Evolutionary conservation across 2,113 vertebrate species (phyloP).

Genomic region (Prietella phreatophila): DNA sequence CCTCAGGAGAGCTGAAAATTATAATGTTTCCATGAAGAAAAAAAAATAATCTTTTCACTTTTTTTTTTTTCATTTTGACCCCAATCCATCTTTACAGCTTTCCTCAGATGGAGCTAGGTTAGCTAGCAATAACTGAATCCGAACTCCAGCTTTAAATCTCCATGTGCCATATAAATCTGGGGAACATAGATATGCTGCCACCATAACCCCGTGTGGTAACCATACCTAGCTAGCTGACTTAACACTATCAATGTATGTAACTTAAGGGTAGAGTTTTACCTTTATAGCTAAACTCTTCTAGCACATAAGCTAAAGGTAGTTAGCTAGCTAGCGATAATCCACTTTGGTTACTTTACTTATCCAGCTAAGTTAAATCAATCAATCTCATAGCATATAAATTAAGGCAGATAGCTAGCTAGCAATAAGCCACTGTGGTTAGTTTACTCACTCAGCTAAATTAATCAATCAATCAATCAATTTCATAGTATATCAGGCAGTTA

Average conservation of each 20-base stretch:
- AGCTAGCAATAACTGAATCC: background rate
- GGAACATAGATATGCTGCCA: too few relatives aligned
- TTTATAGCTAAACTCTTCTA: background rate
- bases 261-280: background rate
- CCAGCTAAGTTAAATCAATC: too few relatives aligned
- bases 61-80: background rate
- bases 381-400: too few relatives aligned
- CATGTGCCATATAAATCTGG: too few relatives aligned
- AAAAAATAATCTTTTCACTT: too few relatives aligned
- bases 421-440: too few relatives aligned
- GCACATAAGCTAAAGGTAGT: background rate
- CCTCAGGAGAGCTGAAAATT: background rate
- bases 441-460: too few relatives aligned
- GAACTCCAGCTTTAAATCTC: too few relatives aligned
- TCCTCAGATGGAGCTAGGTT: background rate
- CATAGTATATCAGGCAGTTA: background rate
- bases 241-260: background rate
- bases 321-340: background rate
- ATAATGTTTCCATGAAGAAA: background rate
- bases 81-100: background rate
- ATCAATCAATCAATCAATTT: background rate
- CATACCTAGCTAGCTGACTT: background rate
- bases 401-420: background rate
- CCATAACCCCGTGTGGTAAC: background rate
- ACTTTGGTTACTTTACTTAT: background rate